Conservation (phyloP, 2,113 vertebrate genomes). For the Thunnus maccoyii region DNA sequence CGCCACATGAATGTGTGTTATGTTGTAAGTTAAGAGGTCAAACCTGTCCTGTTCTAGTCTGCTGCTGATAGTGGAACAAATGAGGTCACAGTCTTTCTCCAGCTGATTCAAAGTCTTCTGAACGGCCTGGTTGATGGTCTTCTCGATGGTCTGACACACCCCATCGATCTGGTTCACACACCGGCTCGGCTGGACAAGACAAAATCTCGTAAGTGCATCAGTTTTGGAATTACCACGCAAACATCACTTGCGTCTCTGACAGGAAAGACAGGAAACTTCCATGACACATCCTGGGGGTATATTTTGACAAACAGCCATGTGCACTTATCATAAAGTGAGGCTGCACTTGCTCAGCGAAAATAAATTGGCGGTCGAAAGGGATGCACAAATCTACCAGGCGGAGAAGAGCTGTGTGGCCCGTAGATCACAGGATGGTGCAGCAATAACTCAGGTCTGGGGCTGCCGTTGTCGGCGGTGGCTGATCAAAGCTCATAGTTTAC, state of each 20-base stretch:
- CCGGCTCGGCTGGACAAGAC: slow-evolving; percentile 79
- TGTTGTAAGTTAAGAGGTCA: neutral
- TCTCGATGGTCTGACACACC: slow-evolving; percentile 87
- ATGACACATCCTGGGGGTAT: slow-evolving; percentile 27
- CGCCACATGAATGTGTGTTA: neutral
- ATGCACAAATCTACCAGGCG: slow-evolving; percentile 49
- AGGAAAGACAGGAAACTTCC: slow-evolving; percentile 26
- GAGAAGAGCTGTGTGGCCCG: slow-evolving; percentile 36
- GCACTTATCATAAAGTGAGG: slow-evolving; percentile 51
- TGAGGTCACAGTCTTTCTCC: slow-evolving; percentile 86
- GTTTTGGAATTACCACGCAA: neutral
- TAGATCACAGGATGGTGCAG: slow-evolving; percentile 62
- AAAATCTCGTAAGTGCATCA: neutral
- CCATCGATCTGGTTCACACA: slow-evolving; percentile 87
- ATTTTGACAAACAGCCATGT: slow-evolving; percentile 48
- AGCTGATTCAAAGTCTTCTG: slow-evolving; percentile 87
- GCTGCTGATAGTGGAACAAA: slow-evolving; percentile 79
- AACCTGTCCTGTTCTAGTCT: slow-evolving; percentile 84
- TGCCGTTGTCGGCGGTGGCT: slow-evolving; percentile 42
- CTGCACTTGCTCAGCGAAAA: slow-evolving; percentile 53
- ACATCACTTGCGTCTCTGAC: neutral
- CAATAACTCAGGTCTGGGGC: slow-evolving; percentile 55
- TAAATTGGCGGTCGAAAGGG: slow-evolving; percentile 39
- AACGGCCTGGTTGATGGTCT: slow-evolving; percentile 87
- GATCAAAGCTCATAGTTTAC: slow-evolving; percentile 62